Evolutionary conservation across 2,113 vertebrate genomes (phyloP), one percentile per base, ranked within the genome.

Genomic region (Tychaedon coryphoeus): DNA sequence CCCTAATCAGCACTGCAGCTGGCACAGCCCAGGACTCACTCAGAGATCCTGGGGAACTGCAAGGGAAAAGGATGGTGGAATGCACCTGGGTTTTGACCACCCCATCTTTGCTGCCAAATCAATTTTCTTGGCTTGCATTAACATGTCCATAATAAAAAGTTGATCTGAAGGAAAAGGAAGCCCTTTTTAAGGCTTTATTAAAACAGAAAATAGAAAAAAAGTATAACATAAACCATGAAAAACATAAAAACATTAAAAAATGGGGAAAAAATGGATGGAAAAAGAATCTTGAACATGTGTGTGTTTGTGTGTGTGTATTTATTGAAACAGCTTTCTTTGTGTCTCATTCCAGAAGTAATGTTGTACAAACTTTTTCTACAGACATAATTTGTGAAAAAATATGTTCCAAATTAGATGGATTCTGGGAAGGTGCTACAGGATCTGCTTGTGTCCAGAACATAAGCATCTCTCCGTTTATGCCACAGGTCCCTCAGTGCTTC

Each of bases 1-100:
- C 19, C 50, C 28, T 26, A 13, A 62, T 28, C 48, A 62, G 5
- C 75, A 34, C 3, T 34, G 40, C 77, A 67, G 42, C 53, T 78
- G 51, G 51, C 42, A 33, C 28, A 85, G 34, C 26, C 51, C 62
- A 10, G 48, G 40, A 62, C 57, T n/a, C 18, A 22, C 45, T 42
- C 54, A 7, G 8, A 24, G 6, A 6, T 31, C 18, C 47, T 38
- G 26, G 18, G 47, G n/a, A 62, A 26, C 0, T 9, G n/a, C 17
- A 53, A 51, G 9, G 47, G 26, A 26, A 64, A n/a, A 64, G 14
- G 16, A 66, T 4, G 13, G 24, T 0, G 0, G 14, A 50, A 14
- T 6, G 24, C 0, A 4, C 12, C 16, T 60, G 40, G 7, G 29
- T 48, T 78, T 78, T 51, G 28, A 25, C 5, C 22, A 6, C 3